phyloP scores from a whole-genome alignment of 2,797 vertebrate genomes.

The Numenius phaeopus region DNA sequence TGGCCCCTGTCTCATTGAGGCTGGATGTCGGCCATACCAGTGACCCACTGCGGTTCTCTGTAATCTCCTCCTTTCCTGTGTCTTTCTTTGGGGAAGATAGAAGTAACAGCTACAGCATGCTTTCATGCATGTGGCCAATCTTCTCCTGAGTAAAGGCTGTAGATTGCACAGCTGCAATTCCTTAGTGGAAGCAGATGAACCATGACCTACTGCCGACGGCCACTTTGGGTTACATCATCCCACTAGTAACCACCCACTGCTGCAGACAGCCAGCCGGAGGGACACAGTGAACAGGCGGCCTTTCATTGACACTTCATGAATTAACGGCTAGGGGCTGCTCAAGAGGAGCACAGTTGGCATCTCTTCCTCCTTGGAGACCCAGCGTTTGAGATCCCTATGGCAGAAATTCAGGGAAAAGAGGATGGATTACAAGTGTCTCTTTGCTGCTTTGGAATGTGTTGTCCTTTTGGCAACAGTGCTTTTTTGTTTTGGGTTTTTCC shows the following conservation, averaged over 20 bases:
- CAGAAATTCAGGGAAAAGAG: constrained; percentile 34
- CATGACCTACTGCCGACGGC: neutral
- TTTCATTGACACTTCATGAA: constrained; percentile 59
- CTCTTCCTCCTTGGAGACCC: neutral
- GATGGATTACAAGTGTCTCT: neutral
- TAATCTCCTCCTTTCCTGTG: constrained; percentile 18
- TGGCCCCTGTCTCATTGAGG: neutral
- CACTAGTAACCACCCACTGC: constrained; percentile 35
- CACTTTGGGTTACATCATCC: constrained; percentile 56
- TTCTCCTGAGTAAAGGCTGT: neutral
- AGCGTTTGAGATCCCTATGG: neutral
- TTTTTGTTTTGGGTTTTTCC: neutral
- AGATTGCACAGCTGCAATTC: constrained; percentile 46
- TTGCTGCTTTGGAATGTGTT: neutral
- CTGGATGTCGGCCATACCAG: neutral
- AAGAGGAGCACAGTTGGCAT: constrained; percentile 39
- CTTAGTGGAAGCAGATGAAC: constrained; percentile 57
- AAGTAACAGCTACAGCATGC: neutral
- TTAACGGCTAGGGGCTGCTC: constrained; percentile 29
- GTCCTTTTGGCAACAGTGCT: neutral
- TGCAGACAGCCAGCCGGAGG: neutral
- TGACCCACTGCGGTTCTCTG: neutral
- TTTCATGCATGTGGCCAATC: neutral
- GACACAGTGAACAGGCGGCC: accelerated
- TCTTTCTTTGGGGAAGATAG: neutral